A percentile compares a stretch with the other conserved stretches of the same genome.
Evolutionary conservation across 2,888 invertebrate genomes (phyloP).

Genomic region (Pandemis corylana): DNA sequence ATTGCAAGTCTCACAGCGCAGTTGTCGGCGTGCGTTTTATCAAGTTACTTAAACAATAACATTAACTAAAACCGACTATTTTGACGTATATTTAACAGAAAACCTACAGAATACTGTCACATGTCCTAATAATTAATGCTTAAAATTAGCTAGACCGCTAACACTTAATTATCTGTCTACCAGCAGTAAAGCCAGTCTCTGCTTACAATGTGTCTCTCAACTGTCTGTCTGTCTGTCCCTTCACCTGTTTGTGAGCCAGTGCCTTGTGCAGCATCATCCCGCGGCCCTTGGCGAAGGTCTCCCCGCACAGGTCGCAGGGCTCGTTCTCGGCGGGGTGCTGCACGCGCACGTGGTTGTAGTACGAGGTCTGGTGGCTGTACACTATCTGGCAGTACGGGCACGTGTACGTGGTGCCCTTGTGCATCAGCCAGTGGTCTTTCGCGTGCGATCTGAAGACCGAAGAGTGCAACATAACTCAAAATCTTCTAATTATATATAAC

Average conservation of each 20-base stretch:
- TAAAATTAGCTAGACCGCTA: too few relatives aligned
- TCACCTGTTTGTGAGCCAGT: neutral
- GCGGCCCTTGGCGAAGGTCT: neutral
- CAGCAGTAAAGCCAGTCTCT: too few relatives aligned
- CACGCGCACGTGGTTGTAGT: constrained; percentile 1
- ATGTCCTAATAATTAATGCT: too few relatives aligned
- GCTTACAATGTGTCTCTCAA: neutral
- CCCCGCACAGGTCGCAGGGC: constrained; percentile 9
- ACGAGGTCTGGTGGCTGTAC: neutral
- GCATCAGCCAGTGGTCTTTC: neutral
- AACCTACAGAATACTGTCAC: too few relatives aligned
- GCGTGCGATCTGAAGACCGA: neutral
- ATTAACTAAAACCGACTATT: too few relatives aligned
- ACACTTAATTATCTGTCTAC: too few relatives aligned
- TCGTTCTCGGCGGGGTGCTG: neutral
- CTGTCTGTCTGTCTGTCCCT: neutral
- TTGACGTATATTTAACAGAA: too few relatives aligned
- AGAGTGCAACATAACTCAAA: neutral
- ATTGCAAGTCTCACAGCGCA: too few relatives aligned
- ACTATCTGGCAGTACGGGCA: neutral
- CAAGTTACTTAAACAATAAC: too few relatives aligned
- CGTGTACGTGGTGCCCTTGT: constrained; percentile 2
- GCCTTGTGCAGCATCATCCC: constrained; percentile 3
- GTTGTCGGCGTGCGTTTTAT: too few relatives aligned
- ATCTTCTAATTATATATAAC: too few relatives aligned